These are phyloP conservation scores for Sycophaga agraensis DNA, from an alignment of 1,140 invertebrate species.

Conservation along the genomic window DNA sequence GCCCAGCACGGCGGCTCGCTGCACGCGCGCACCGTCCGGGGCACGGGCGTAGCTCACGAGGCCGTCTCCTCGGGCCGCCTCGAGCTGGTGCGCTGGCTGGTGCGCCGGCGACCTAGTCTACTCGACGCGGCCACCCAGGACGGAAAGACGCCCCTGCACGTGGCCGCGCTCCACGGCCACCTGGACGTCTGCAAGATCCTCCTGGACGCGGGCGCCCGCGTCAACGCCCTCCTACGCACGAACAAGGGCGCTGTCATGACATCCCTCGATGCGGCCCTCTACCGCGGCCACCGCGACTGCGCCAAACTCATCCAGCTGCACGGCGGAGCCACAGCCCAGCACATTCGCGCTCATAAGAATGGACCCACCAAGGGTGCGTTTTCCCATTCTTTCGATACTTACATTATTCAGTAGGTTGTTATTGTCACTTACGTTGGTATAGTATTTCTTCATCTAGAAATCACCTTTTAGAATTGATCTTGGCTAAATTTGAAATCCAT, in stretches of 20 bases:
- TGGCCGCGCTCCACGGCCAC: slow-evolving; percentile 92
- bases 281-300: slow-evolving; percentile 80
- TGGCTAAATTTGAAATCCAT: no score
- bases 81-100: slow-evolving; percentile 84
- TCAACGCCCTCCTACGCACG: slow-evolving; percentile 82
- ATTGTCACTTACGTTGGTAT: no score
- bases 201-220: slow-evolving; percentile 76
- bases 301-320: slow-evolving; percentile 92
- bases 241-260: slow-evolving; percentile 82
- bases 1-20: slow-evolving; percentile 83
- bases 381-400: no score
- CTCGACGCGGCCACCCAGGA: slow-evolving; percentile 90
- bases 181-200: slow-evolving; percentile 90
- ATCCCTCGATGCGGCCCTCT: slow-evolving; percentile 86
- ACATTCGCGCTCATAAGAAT: slow-evolving; percentile 40
- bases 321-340: slow-evolving; percentile 65
- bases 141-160: slow-evolving; percentile 88
- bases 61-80: slow-evolving; percentile 88
- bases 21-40: slow-evolving; percentile 82
- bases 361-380: slow-evolving; percentile 43
- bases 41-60: slow-evolving; percentile 71
- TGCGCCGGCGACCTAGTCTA: slow-evolving; percentile 77
- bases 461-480: no score
- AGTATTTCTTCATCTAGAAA: no score
- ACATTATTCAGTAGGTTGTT: no score